Evolutionary conservation across 2,888 invertebrate species (phyloP).

Genomic region (Drosophila mettleri): DNA sequence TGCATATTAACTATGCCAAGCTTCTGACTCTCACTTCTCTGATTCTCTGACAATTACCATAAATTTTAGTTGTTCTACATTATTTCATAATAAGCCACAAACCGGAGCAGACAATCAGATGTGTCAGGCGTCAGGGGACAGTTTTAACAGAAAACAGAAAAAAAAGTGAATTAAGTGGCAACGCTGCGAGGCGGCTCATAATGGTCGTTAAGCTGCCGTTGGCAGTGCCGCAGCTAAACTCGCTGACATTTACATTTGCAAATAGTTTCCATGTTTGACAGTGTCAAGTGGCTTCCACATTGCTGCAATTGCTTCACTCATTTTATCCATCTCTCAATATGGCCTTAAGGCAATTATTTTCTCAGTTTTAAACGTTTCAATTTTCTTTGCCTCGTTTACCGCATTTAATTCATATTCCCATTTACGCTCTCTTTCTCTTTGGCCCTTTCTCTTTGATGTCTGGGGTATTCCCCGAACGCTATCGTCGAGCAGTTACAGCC

Average conservation of each 20-base stretch:
- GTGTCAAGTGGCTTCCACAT: constrained; percentile 20
- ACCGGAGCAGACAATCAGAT: constrained; percentile 67
- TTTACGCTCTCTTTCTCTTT: neutral
- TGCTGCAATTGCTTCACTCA: constrained; percentile 17
- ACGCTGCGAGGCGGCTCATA: constrained; percentile 53
- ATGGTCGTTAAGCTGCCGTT: constrained; percentile 66
- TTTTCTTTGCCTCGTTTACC: constrained; percentile 31
- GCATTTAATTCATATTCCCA: constrained; percentile 35
- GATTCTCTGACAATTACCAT: constrained; percentile 32
- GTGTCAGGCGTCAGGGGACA: constrained; percentile 56
- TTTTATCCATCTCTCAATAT: constrained; percentile 22
- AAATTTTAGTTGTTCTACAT: constrained; percentile 64
- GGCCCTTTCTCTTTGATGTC: constrained; percentile 22
- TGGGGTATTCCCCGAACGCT: constrained; percentile 38
- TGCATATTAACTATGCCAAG: constrained; percentile 15
- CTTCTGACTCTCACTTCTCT: neutral
- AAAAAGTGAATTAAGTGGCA: constrained; percentile 67
- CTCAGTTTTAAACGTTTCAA: constrained; percentile 57
- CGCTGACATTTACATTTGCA: constrained; percentile 45
- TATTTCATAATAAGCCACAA: constrained; percentile 67
- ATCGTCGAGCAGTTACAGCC: constrained; percentile 67
- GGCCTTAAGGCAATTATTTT: constrained; percentile 61
- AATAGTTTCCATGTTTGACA: constrained; percentile 57
- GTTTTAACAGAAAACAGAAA: constrained; percentile 39
- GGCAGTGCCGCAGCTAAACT: constrained; percentile 29